phyloP scores from a whole-genome alignment of 2,888 invertebrate genomes.

The Synanthedon vespiformis region DNA sequence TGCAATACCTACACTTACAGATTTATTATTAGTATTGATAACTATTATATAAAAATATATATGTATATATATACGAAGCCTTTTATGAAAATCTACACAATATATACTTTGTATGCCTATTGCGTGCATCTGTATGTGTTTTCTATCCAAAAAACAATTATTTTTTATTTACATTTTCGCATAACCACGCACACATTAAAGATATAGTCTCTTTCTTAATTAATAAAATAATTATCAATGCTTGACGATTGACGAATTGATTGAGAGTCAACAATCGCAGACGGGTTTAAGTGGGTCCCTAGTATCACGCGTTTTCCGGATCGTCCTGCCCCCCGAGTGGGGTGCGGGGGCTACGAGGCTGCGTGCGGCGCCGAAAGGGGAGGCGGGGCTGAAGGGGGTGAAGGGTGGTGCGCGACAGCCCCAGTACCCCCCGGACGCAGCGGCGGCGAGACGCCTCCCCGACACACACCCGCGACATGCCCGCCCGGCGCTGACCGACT shows the following conservation, averaged over 20 bases:
- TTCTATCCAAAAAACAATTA: no score
- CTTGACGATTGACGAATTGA: not conserved
- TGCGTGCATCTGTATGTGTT: no score
- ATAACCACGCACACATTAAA: no score
- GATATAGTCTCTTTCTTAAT: no score
- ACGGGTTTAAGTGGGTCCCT: constrained; percentile 47
- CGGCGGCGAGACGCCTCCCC: constrained; percentile 66
- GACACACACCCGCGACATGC: constrained; percentile 55
- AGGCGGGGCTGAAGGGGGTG: constrained; percentile 30
- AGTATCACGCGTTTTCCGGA: constrained; percentile 58
- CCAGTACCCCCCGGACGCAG: constrained; percentile 66
- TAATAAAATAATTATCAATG: no score
- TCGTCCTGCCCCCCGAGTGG: constrained; percentile 14
- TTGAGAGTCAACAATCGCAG: constrained; percentile 1
- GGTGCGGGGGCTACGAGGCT: constrained; percentile 15
- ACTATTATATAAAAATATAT: no score
- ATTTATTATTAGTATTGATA: no score
- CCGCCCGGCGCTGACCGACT: constrained; percentile 45
- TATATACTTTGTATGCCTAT: no score
- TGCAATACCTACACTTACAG: no score
- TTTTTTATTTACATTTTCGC: no score
- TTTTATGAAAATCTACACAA: no score
- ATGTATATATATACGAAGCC: no score
- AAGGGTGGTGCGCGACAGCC: constrained; percentile 13
- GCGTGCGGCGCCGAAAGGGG: constrained; percentile 16